A percentile compares a stretch with the other conserved stretches of the same genome.
Conservation (phyloP, 2,888 invertebrate species). For the Agonopterix heracliana region DNA sequence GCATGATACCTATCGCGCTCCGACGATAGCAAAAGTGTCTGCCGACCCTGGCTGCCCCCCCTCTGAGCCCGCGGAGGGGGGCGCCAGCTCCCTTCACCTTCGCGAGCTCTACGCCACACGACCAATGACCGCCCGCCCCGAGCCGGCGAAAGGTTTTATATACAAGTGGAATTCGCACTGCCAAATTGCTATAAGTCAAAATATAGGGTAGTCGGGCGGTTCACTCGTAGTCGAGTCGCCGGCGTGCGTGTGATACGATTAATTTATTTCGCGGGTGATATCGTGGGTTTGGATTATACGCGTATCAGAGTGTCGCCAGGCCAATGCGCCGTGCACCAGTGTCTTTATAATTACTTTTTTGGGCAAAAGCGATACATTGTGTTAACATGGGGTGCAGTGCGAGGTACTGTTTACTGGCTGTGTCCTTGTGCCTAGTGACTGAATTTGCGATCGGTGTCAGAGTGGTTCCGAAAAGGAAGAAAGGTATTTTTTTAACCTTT, state of each 20-base stretch:
- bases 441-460: slow-evolving; percentile 73
- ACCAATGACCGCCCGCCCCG: slow-evolving; percentile 70
- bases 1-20: slow-evolving; percentile 50
- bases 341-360: slow-evolving; percentile 37
- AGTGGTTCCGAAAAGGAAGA: slow-evolving; percentile 73
- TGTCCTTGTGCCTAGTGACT: slow-evolving; percentile 69
- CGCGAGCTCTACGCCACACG: slow-evolving; percentile 49
- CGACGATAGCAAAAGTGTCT: slow-evolving; percentile 71
- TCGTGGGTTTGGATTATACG: slow-evolving; percentile 36
- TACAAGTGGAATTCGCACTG: slow-evolving; percentile 77
- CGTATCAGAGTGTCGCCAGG: slow-evolving; percentile 31
- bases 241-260: slow-evolving; percentile 25
- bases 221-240: slow-evolving; percentile 51
- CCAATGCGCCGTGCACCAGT: slow-evolving; percentile 57
- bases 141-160: slow-evolving; percentile 80
- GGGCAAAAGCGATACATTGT: slow-evolving; percentile 39
- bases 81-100: slow-evolving; percentile 66
- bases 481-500: slow-evolving; percentile 71
- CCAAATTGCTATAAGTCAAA: slow-evolving; percentile 78
- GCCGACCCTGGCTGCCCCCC: slow-evolving; percentile 68
- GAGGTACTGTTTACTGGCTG: slow-evolving; percentile 67
- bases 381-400: slow-evolving; percentile 71
- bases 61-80: slow-evolving; percentile 39
- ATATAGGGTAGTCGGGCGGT: slow-evolving; percentile 78
- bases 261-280: slow-evolving; percentile 31